A percentile compares a stretch with the other conserved stretches of the same genome.
Conservation (phyloP, 2,113 vertebrate species). For the Phrynosoma platyrhinos region DNA sequence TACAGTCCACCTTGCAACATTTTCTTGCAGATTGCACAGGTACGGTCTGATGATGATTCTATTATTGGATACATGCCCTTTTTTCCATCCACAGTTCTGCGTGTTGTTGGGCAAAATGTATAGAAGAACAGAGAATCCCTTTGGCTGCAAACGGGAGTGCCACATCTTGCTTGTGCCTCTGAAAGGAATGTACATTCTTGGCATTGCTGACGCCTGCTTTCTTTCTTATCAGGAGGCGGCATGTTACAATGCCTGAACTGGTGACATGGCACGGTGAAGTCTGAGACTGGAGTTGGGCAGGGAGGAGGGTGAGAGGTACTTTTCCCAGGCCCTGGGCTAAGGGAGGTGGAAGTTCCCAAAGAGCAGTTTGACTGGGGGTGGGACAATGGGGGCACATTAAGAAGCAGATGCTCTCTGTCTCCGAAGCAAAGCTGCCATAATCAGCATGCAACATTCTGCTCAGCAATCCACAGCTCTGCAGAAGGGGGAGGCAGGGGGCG, state of each 20-base stretch:
- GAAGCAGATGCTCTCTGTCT: slow-evolving; percentile 78
- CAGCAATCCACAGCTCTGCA: slow-evolving; percentile 71
- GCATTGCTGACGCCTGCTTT: slow-evolving; percentile 46
- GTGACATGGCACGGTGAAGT: slow-evolving; percentile 54
- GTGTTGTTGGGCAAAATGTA: slow-evolving; percentile 10
- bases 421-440: slow-evolving; percentile 73
- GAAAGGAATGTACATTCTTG: slow-evolving; percentile 68
- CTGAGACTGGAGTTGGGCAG: slow-evolving; percentile 37
- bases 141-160: slow-evolving; percentile 35
- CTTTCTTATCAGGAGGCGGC: slow-evolving; percentile 66
- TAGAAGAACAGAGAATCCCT: slow-evolving; percentile 33
- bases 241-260: slow-evolving; percentile 65
- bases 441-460: slow-evolving; percentile 70
- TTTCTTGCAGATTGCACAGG: not conserved
- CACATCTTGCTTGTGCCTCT: slow-evolving; percentile 44
- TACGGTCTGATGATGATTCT: not conserved
- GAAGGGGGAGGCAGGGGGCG: slow-evolving; percentile 16
- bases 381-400: slow-evolving; percentile 60
- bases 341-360: slow-evolving; percentile 68
- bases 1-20: not conserved
- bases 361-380: slow-evolving; percentile 58
- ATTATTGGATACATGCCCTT: not conserved
- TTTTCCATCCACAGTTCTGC: not conserved
- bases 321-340: slow-evolving; percentile 77
- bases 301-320: slow-evolving; percentile 48